These are phyloP conservation scores for Aproaerema taeniolella DNA, from an alignment of 2,888 invertebrate genomes.

Conservation along the genomic window DNA sequence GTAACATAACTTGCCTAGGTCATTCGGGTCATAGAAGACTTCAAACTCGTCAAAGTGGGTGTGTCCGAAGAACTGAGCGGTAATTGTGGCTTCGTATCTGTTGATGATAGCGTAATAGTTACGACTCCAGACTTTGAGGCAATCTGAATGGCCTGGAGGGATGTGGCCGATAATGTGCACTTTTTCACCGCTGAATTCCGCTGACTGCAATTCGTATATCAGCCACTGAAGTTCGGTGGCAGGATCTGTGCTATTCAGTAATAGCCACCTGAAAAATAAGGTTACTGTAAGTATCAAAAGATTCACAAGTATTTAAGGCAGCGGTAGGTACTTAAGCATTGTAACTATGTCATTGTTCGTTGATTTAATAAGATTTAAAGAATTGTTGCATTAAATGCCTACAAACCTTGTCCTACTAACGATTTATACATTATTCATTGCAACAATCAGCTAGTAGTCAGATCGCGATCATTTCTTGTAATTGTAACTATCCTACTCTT, in stretches of 20 bases:
- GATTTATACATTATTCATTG: too few species aligned
- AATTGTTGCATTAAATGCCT: too few species aligned
- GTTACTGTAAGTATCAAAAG: too few species aligned
- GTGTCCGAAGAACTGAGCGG: slow-evolving; percentile 96
- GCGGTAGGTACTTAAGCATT: too few species aligned
- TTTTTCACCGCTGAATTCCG: slow-evolving; percentile 95
- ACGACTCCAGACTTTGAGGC: slow-evolving; percentile 96
- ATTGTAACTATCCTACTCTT: too few species aligned
- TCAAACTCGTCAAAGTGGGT: slow-evolving; percentile 97
- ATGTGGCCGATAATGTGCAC: slow-evolving; percentile 99
- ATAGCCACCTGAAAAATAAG: slow-evolving; percentile 84
- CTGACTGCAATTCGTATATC: slow-evolving; percentile 94
- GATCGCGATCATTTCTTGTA: too few species aligned
- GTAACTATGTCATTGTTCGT: too few species aligned
- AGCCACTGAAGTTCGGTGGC: slow-evolving; percentile 97
- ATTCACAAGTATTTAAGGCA: too few species aligned
- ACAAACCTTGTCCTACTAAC: too few species aligned
- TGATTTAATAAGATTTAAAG: too few species aligned
- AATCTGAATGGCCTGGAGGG: slow-evolving; percentile 95
- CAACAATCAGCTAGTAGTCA: too few species aligned
- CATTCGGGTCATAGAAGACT: slow-evolving; percentile 91
- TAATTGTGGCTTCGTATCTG: slow-evolving; percentile 92
- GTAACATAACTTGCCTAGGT: slow-evolving; percentile 84
- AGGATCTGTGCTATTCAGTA: slow-evolving; percentile 97
- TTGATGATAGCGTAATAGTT: slow-evolving; percentile 94